Evolutionary conservation across 2,113 vertebrate genomes (phyloP).

Genomic region (Nothobranchius kuhntae): DNA sequence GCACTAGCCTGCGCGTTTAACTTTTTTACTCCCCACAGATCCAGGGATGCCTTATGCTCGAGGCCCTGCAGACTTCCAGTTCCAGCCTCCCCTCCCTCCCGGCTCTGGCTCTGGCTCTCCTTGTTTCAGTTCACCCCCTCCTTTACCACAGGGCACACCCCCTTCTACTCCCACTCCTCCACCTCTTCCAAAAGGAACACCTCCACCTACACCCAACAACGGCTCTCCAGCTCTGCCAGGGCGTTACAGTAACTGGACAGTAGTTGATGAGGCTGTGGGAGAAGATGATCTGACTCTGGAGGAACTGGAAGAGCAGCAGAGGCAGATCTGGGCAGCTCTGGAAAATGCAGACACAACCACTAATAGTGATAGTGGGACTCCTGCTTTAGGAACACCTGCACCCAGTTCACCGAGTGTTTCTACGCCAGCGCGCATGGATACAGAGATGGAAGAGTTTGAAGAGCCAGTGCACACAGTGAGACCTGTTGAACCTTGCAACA

Average conservation of each 20-base stretch:
- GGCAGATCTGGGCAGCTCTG: constrained; percentile 91
- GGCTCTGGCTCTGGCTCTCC: constrained; percentile 72
- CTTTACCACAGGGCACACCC: constrained; percentile 86
- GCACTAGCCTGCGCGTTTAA: not conserved
- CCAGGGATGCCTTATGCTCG: constrained; percentile 62
- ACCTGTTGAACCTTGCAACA: constrained; percentile 30
- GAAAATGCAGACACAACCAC: constrained; percentile 85
- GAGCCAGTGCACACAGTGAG: constrained; percentile 23
- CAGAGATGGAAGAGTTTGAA: constrained; percentile 67
- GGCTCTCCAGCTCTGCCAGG: constrained; percentile 68
- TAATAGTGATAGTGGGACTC: constrained; percentile 87
- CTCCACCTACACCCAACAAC: constrained; percentile 75
- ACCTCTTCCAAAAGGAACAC: constrained; percentile 85
- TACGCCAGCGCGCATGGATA: constrained; percentile 78
- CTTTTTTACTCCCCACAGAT: constrained; percentile 38
- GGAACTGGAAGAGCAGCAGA: constrained; percentile 95
- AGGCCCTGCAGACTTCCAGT: not conserved
- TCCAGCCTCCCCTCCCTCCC: too few species aligned
- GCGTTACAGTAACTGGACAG: constrained; percentile 15
- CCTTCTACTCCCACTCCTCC: constrained; percentile 81
- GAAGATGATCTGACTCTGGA: constrained; percentile 91
- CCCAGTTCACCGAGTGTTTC: constrained; percentile 82
- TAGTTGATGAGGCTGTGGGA: constrained; percentile 69
- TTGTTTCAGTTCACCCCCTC: constrained; percentile 81
- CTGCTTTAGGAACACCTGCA: constrained; percentile 78